phyloP scores from a whole-genome alignment of 2,797 vertebrate genomes.

The Sebastolobus alascanus region DNA sequence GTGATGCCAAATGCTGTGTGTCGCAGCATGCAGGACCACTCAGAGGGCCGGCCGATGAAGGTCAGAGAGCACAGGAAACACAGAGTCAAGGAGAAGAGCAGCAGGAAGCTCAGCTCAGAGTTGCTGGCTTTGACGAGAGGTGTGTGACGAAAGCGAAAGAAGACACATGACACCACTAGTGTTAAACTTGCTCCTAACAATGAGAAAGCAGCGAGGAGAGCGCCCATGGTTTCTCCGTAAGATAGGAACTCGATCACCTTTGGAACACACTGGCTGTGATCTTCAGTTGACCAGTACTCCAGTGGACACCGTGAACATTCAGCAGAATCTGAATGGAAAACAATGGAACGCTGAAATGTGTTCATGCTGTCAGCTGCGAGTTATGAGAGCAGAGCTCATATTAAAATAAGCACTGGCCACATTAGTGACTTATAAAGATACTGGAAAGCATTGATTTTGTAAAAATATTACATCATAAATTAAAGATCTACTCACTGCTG shows the following conservation, averaged over 20 bases:
- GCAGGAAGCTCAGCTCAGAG: slow-evolving; percentile 82
- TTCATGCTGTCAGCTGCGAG: background rate
- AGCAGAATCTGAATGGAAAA: slow-evolving; percentile 74
- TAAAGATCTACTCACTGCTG: slow-evolving; percentile 69
- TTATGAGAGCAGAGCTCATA: background rate
- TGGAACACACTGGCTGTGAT: slow-evolving; percentile 79
- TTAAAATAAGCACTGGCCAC: background rate
- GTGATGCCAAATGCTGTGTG: slow-evolving; percentile 80
- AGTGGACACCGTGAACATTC: slow-evolving; percentile 79
- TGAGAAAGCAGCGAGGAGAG: slow-evolving; percentile 76
- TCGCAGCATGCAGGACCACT: slow-evolving; percentile 83
- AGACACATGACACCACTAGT: slow-evolving; percentile 69
- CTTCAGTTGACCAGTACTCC: slow-evolving; percentile 83
- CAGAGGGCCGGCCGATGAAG: slow-evolving; percentile 78
- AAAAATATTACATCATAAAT: background rate
- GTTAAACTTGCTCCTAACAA: slow-evolving; percentile 79
- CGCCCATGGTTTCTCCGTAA: slow-evolving; percentile 84
- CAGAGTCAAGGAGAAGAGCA: slow-evolving; percentile 80
- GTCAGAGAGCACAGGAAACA: slow-evolving; percentile 83
- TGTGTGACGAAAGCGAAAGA: slow-evolving; percentile 77
- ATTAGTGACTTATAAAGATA: background rate
- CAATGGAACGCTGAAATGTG: background rate
- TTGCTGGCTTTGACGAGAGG: slow-evolving; percentile 82
- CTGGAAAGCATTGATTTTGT: background rate
- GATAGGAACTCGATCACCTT: slow-evolving; percentile 85